These are phyloP conservation scores for Falco naumanni DNA, from an alignment of 2,797 vertebrate genomes.

Conservation along the genomic window DNA sequence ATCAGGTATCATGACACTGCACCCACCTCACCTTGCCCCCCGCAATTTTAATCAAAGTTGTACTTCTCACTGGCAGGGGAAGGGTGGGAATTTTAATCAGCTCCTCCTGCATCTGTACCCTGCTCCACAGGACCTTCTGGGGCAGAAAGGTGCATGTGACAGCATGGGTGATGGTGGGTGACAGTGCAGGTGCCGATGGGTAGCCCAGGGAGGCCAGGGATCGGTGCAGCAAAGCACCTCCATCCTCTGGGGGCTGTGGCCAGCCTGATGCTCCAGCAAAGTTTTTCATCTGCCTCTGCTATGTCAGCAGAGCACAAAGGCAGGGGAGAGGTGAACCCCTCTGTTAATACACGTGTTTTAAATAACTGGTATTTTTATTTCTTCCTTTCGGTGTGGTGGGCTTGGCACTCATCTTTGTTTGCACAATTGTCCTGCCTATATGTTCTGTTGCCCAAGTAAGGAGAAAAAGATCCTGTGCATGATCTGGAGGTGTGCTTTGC, in stretches of 20 bases:
- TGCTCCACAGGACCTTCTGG: neutral
- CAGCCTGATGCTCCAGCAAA: neutral
- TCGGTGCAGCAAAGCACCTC: neutral
- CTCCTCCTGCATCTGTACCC: neutral
- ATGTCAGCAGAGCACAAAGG: neutral
- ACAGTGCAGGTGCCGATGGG: neutral
- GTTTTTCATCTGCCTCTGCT: neutral
- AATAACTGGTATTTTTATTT: slow-evolving; percentile 60
- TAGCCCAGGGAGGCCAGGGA: neutral
- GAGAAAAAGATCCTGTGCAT: neutral
- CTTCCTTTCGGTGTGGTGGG: neutral
- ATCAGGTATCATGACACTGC: neutral
- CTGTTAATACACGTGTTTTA: slow-evolving; percentile 53
- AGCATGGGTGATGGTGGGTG: fast-evolving
- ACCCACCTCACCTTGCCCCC: fast-evolving
- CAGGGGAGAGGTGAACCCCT: slow-evolving; percentile 16
- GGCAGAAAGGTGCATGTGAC: neutral
- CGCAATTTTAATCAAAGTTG: neutral
- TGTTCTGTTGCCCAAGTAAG: slow-evolving; percentile 16
- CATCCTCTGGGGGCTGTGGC: fast-evolving
- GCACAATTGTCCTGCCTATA: slow-evolving; percentile 6
- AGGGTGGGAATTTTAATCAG: neutral
- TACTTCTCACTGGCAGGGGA: neutral
- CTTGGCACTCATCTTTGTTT: slow-evolving; percentile 48
- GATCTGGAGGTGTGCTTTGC: slow-evolving; percentile 43